These are phyloP conservation scores for Rousettus madagascariensis DNA, from an alignment of 2,797 vertebrate genomes.

Conservation along the genomic window DNA sequence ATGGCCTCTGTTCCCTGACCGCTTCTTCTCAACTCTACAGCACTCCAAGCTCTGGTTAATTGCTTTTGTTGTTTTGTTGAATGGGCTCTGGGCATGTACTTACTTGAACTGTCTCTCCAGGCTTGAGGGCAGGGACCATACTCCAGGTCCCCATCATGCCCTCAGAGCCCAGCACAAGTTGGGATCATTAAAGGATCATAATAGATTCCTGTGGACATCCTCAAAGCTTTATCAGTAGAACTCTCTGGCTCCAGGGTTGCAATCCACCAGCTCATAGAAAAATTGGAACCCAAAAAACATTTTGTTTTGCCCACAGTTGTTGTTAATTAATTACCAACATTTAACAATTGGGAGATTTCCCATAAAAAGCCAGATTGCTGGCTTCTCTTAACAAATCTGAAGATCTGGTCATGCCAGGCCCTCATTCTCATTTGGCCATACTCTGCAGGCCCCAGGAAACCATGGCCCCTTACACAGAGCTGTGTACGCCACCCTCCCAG, in stretches of 20 bases:
- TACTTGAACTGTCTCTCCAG: neutral
- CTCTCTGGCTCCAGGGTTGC: neutral
- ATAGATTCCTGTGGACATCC: neutral
- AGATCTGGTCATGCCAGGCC: neutral
- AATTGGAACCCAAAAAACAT: neutral
- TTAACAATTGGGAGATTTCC: neutral
- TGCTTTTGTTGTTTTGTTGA: neutral
- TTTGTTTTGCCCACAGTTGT: neutral
- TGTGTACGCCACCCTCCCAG: neutral
- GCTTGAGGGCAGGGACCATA: neutral
- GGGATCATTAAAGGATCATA: neutral
- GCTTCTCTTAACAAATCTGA: neutral
- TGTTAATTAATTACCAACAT: neutral
- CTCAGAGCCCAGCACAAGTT: neutral
- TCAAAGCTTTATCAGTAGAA: neutral
- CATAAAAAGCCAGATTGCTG: neutral
- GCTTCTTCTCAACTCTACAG: neutral
- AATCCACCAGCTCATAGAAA: neutral
- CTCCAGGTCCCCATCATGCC: neutral
- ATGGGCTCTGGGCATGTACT: neutral
- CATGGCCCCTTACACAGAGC: neutral
- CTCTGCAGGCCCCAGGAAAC: neutral
- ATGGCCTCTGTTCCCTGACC: accelerated
- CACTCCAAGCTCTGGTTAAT: neutral
- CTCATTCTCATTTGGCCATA: accelerated